phyloP scores from a whole-genome alignment of 2,797 vertebrate species.

The Falco novaeseelandiae region DNA sequence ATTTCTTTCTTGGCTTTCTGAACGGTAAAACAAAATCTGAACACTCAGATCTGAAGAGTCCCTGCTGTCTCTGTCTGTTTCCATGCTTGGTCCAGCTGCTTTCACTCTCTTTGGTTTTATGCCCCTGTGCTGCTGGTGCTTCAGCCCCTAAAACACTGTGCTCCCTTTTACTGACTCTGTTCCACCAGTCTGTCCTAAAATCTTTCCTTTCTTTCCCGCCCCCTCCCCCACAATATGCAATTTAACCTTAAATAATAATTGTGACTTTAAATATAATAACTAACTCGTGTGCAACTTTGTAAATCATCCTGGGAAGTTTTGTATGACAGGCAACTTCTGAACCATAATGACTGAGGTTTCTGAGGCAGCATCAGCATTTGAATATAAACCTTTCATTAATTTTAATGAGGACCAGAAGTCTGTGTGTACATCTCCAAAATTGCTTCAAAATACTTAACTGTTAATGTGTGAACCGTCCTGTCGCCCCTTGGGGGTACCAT shows the following conservation, averaged over 20 bases:
- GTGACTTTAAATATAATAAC: neutral
- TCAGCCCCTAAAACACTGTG: neutral
- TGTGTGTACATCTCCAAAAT: neutral
- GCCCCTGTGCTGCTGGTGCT: neutral
- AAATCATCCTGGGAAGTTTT: slow-evolving; percentile 30
- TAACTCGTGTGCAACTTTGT: neutral
- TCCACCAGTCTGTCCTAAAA: neutral
- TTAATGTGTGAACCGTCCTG: neutral
- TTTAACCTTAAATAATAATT: slow-evolving; percentile 2
- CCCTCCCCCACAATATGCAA: rapidly evolving
- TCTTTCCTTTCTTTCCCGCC: neutral
- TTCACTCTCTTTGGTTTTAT: neutral
- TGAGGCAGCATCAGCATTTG: neutral
- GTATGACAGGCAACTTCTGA: slow-evolving; percentile 18
- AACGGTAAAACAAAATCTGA: neutral
- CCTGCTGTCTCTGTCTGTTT: neutral
- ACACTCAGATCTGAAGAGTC: neutral
- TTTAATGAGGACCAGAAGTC: slow-evolving; percentile 45
- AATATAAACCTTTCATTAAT: slow-evolving; percentile 56
- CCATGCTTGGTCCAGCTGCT: neutral
- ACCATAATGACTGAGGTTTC: slow-evolving; percentile 34
- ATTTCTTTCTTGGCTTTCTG: neutral
- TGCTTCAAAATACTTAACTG: neutral
- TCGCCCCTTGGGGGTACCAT: neutral
- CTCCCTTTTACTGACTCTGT: neutral